Evolutionary conservation across 2,888 invertebrate genomes (phyloP), one percentile per base, ranked within the genome.

Genomic region (Hylaea fasciaria): DNA sequence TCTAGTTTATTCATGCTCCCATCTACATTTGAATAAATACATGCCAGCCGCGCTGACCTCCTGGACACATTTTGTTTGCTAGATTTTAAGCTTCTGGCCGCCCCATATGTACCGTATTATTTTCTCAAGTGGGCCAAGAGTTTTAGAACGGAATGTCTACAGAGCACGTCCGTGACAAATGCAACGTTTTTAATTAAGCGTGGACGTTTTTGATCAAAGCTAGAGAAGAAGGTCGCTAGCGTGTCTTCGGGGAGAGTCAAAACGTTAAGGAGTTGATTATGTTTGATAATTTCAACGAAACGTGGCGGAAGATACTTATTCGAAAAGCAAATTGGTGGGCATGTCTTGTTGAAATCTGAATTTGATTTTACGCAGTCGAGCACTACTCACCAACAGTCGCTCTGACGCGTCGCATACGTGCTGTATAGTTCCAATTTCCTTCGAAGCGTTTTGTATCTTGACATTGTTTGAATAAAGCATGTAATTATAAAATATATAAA

Each of bases 1-100:
- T 89, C 82, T 88, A 80, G 88, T 90, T 88, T 88, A 89, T 90
- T 87, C 85, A 83, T 85, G 74, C 73, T 73, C 74, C 72, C 76
- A 83, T 85, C 71, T 75, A 82, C 80, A 85, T 86, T 84, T 82
- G 76, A 86, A 89, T 87, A 88, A 83, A 85, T 79, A 85, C 74
- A 82, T 76, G 72, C 74, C 80, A 80, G 80, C 81, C 86, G 85
- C 80, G 81, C 73, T 85, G 81, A 83, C 80, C 83, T 22, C 76
- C 76, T 69, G 72, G 64, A 74, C 73, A 69, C 66, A 64, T 70
- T 77, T 64, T 68, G 70, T 73, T 68, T 74, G 69, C 77, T 68
- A 71, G 69, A 75, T 64, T 79, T 79, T 76, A 69, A 64, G n/a
- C 68, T 73, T 74, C 49, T 62, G 80, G 85, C n/a, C n/a, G n/a